Percentiles rank a stretch among this genome's conserved stretches.
These are phyloP conservation scores for Andrena minutula DNA, from an alignment of 2,888 invertebrate genomes.

Conservation along the genomic window DNA sequence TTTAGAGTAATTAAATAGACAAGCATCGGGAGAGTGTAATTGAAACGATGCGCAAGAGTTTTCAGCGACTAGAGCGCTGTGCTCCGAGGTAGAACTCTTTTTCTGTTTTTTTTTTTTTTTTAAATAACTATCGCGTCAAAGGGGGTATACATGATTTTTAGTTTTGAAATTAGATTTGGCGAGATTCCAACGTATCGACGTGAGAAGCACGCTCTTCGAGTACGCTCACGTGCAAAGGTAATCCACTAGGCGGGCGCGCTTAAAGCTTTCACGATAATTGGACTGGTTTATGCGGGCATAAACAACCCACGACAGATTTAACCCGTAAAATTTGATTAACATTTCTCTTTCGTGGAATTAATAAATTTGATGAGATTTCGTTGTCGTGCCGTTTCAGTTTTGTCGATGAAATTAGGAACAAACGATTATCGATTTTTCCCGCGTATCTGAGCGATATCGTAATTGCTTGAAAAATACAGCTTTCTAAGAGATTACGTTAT, in stretches of 20 bases:
- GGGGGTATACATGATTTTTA: conserved; percentile 49
- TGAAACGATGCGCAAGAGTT: conserved; percentile 25
- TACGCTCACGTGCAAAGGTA: conserved; percentile 51
- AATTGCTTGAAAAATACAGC: no score
- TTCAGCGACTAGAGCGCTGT: conserved; percentile 12
- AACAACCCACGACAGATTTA: conserved; percentile 61
- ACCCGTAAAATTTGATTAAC: conserved; percentile 58
- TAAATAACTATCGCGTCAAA: conserved; percentile 28
- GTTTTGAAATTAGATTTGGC: conserved; percentile 63
- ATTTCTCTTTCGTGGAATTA: conserved; percentile 26
- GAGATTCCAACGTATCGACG: conserved; percentile 61
- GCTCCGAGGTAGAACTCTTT: neutral
- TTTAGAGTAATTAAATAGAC: conserved; percentile 13
- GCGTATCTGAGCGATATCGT: no score
- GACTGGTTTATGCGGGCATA: conserved; percentile 59
- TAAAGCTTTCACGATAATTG: conserved; percentile 65
- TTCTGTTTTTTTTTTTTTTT: neutral
- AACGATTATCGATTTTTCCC: neutral
- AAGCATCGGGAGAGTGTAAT: neutral
- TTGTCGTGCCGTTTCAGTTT: neutral
- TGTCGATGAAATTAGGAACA: neutral
- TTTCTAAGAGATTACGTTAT: no score
- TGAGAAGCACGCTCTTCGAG: conserved; percentile 40
- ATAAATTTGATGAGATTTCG: conserved; percentile 52
- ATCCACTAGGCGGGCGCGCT: conserved; percentile 43